Conservation (phyloP, 1,140 invertebrate species). For the Drosophila burlai region DNA sequence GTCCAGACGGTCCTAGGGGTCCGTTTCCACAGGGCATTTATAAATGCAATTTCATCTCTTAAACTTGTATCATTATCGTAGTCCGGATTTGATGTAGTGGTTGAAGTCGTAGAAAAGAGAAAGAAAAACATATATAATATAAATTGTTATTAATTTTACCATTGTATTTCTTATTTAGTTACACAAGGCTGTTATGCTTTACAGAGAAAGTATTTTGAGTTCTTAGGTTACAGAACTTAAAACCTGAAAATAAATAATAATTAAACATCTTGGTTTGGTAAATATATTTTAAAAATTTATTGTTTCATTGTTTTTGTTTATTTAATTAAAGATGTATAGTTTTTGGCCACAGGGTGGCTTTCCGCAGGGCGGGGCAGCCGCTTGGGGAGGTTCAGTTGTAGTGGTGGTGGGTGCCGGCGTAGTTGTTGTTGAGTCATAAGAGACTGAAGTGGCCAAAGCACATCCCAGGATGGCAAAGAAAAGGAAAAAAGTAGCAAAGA, state of each 20-base stretch:
- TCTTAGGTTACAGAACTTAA: not conserved
- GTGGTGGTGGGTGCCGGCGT: not conserved
- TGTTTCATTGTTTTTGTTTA: not conserved
- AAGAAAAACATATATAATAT: no score
- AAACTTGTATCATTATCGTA: no score
- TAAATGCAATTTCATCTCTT: no score
- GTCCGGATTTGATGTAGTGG: no score
- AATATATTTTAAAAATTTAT: not conserved
- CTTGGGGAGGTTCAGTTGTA: not conserved
- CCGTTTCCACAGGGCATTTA: no score
- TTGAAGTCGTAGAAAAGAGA: no score
- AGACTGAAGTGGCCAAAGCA: not conserved
- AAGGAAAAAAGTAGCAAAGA: not conserved
- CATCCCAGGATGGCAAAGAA: not conserved
- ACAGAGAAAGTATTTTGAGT: not conserved
- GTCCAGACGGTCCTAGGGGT: no score
- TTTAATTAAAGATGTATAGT: conserved; percentile 17
- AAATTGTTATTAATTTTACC: no score
- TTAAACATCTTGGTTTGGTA: not conserved
- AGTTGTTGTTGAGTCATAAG: not conserved
- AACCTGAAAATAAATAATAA: not conserved
- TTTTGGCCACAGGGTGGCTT: not conserved
- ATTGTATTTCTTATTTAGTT: no score
- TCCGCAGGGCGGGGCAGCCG: not conserved
- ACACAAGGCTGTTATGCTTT: no score